phyloP scores from a whole-genome alignment of 2,888 invertebrate genomes.

The Thera obeliscata region DNA sequence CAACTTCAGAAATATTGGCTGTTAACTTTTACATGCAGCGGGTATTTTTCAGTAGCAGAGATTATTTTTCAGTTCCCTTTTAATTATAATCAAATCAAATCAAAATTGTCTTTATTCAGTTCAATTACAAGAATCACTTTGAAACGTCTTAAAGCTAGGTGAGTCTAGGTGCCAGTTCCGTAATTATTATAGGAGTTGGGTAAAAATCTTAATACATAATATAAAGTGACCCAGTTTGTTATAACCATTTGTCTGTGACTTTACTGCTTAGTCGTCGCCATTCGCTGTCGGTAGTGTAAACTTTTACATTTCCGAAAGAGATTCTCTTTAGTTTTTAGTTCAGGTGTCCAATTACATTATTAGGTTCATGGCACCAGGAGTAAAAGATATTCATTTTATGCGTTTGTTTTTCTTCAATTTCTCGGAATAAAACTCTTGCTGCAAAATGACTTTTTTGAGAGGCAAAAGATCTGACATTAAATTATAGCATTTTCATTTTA shows the following conservation, averaged over 20 bases:
- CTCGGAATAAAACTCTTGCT: slow-evolving; percentile 12
- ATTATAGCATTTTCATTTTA: not conserved
- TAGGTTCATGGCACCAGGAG: slow-evolving; percentile 28
- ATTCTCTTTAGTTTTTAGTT: slow-evolving; percentile 34
- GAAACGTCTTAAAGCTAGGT: too few species aligned
- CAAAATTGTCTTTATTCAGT: too few species aligned
- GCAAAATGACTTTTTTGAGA: slow-evolving; percentile 6
- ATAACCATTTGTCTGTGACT: not conserved
- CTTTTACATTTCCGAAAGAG: slow-evolving; percentile 40
- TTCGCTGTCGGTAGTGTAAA: slow-evolving; percentile 10
- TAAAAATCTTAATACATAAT: not conserved
- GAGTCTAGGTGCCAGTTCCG: too few species aligned
- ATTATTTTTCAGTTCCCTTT: too few species aligned
- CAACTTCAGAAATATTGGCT: too few species aligned
- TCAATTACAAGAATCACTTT: too few species aligned
- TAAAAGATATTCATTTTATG: slow-evolving; percentile 28
- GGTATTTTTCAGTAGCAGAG: too few species aligned
- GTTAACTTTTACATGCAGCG: too few species aligned
- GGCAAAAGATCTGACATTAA: slow-evolving; percentile 1
- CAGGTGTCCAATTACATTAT: slow-evolving; percentile 33
- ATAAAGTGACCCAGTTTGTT: slow-evolving; percentile 1
- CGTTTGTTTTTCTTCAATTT: slow-evolving; percentile 26
- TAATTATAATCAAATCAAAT: too few species aligned
- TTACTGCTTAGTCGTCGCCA: slow-evolving; percentile 12
- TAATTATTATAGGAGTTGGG: too few species aligned